A percentile compares a stretch with the other conserved stretches of the same genome.
Evolutionary conservation across 2,888 invertebrate genomes (phyloP).

Genomic region (Euphydryas editha): DNA sequence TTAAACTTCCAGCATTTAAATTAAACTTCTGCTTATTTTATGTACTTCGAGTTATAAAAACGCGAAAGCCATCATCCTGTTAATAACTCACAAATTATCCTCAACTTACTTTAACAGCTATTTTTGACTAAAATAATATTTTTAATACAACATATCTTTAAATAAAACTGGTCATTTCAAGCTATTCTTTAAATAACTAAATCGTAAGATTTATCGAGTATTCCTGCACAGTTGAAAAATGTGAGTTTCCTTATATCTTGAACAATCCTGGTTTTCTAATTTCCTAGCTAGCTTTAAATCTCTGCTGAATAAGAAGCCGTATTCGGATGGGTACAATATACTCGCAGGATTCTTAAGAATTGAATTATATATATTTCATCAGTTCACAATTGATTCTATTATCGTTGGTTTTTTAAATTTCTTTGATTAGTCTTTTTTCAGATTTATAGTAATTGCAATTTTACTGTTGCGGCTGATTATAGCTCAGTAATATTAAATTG

Average conservation of each 20-base stretch:
- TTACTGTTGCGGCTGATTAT: too few relatives aligned
- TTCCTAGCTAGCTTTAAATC: slow-evolving; percentile 37
- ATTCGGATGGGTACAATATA: slow-evolving; percentile 22
- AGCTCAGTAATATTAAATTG: too few relatives aligned
- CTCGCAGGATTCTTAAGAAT: neutral
- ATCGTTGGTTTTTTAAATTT: neutral
- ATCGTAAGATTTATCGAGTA: slow-evolving; percentile 28
- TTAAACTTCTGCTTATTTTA: too few relatives aligned
- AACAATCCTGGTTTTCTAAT: slow-evolving; percentile 33
- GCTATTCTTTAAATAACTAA: slow-evolving; percentile 30
- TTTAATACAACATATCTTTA: neutral
- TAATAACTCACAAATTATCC: too few relatives aligned
- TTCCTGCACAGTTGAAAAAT: slow-evolving; percentile 27
- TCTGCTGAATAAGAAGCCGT: slow-evolving; percentile 34
- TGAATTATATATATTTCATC: slow-evolving; percentile 16
- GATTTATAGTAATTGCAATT: too few relatives aligned
- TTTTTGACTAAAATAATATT: too few relatives aligned
- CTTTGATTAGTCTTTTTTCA: neutral
- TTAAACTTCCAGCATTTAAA: too few relatives aligned
- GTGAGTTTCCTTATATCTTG: slow-evolving; percentile 35
- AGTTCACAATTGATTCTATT: neutral
- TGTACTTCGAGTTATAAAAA: too few relatives aligned
- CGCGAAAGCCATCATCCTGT: too few relatives aligned
- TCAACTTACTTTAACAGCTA: too few relatives aligned
- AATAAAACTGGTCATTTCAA: neutral